A percentile compares a stretch with the other conserved stretches of the same genome.
phyloP scores from a whole-genome alignment of 2,888 invertebrate genomes.

The Lapara coniferarum region DNA sequence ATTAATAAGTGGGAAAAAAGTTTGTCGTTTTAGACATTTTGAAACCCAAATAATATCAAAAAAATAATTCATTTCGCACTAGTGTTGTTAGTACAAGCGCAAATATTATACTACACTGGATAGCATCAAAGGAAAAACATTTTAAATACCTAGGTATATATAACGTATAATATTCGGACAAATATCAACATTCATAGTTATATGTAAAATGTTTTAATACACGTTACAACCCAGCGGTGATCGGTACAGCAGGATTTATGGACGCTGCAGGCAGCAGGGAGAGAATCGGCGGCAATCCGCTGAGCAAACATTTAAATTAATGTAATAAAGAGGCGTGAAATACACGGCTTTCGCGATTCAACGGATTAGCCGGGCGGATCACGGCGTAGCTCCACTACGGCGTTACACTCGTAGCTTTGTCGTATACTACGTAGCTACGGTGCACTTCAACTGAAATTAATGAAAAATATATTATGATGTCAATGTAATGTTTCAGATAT shows the following conservation, averaged over 20 bases:
- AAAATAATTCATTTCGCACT: no score
- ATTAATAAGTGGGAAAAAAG: neutral
- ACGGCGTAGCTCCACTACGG: conserved; percentile 30
- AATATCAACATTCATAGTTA: neutral
- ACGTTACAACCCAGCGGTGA: conserved; percentile 21
- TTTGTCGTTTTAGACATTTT: no score
- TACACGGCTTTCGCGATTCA: conserved; percentile 67
- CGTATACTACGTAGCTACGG: neutral
- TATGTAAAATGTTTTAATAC: neutral
- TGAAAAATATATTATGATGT: no score
- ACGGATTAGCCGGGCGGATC: conserved; percentile 54
- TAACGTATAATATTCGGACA: neutral
- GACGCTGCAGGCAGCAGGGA: conserved; percentile 47
- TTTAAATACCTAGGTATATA: no score
- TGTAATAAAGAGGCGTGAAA: conserved; percentile 81
- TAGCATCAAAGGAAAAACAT: no score
- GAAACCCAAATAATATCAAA: neutral
- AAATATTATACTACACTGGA: no score
- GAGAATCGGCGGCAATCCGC: conserved; percentile 59
- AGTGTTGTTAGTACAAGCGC: no score
- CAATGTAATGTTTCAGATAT: no score
- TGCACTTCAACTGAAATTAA: no score
- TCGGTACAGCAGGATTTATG: conserved; percentile 48
- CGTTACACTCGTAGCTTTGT: conserved; percentile 33
- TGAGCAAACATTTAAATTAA: conserved; percentile 82